phyloP scores from a whole-genome alignment of 1,140 invertebrate species.

The Halesus radiatus region DNA sequence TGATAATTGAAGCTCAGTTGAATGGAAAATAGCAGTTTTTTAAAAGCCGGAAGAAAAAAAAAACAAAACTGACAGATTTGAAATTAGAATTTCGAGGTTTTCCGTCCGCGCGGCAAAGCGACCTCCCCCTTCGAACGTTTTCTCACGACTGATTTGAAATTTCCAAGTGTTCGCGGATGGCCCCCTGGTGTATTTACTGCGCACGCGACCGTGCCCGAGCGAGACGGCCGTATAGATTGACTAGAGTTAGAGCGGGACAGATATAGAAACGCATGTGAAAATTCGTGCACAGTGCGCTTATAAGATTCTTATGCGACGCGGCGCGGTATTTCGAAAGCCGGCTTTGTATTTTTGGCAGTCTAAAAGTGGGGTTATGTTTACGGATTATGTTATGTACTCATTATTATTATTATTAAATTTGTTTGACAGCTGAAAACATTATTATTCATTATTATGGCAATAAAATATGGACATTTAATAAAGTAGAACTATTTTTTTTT shows the following conservation, averaged over 20 bases:
- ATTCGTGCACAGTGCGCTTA: conserved; percentile 3
- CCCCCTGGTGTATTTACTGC: conserved; percentile 27
- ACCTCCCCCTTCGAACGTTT: background rate
- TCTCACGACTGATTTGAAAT: conserved; percentile 47
- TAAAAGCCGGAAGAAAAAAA: conserved; percentile 3
- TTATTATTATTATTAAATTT: background rate
- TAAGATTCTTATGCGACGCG: conserved; percentile 22
- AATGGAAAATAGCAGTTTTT: background rate
- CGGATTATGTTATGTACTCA: conserved; percentile 22
- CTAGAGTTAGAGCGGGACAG: conserved; percentile 18
- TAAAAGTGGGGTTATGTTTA: conserved; percentile 46
- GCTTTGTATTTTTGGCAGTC: conserved; percentile 41
- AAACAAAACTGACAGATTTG: conserved; percentile 32
- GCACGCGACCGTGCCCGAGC: conserved; percentile 48
- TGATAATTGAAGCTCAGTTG: background rate
- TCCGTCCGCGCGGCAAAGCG: conserved; percentile 37
- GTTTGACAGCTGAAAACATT: too few species aligned
- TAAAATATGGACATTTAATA: too few species aligned
- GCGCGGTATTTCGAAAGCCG: conserved; percentile 45
- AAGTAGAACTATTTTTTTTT: too few species aligned
- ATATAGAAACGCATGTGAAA: conserved; percentile 19
- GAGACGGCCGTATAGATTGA: conserved; percentile 4
- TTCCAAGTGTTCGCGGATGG: background rate
- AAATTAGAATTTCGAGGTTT: conserved; percentile 38
- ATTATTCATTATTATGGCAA: too few species aligned